These are phyloP conservation scores for Lampris incognitus DNA, from an alignment of 2,113 vertebrate genomes.

Conservation along the genomic window DNA sequence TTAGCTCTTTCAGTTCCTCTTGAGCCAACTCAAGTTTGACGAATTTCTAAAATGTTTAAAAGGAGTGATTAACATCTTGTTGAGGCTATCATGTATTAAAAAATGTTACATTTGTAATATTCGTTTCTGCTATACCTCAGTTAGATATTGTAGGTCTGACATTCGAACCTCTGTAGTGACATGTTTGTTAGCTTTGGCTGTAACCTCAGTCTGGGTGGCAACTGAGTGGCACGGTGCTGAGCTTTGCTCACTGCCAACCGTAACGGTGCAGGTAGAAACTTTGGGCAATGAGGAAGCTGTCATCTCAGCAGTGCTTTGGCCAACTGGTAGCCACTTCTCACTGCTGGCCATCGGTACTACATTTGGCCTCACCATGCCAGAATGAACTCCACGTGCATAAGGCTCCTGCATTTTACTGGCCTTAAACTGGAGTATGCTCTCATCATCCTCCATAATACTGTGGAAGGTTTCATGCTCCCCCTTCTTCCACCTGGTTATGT, in stretches of 20 bases:
- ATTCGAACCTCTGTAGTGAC: conserved; percentile 71
- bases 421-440: conserved; percentile 20
- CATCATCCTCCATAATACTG: conserved; percentile 37
- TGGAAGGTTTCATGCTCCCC: conserved; percentile 7
- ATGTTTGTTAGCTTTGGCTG: conserved; percentile 59
- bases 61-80: background rate
- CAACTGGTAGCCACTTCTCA: background rate
- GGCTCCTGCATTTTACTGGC: background rate
- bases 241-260: conserved; percentile 28
- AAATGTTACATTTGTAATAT: background rate
- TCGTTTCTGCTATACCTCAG: conserved; percentile 54
- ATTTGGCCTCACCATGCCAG: background rate
- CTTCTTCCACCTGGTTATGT: background rate
- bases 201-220: conserved; percentile 55
- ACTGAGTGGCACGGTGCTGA: background rate
- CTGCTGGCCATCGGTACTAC: background rate
- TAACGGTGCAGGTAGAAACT: background rate
- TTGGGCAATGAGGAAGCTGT: conserved; percentile 1
- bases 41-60: conserved; percentile 66
- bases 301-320: conserved; percentile 17
- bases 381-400: background rate
- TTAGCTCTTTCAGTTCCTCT: conserved; percentile 34
- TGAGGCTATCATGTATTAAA: too few species aligned
- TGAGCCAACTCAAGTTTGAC: conserved; percentile 49
- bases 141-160: conserved; percentile 71